phyloP scores from a whole-genome alignment of 2,113 vertebrate species.

The Mixornis gularis region DNA sequence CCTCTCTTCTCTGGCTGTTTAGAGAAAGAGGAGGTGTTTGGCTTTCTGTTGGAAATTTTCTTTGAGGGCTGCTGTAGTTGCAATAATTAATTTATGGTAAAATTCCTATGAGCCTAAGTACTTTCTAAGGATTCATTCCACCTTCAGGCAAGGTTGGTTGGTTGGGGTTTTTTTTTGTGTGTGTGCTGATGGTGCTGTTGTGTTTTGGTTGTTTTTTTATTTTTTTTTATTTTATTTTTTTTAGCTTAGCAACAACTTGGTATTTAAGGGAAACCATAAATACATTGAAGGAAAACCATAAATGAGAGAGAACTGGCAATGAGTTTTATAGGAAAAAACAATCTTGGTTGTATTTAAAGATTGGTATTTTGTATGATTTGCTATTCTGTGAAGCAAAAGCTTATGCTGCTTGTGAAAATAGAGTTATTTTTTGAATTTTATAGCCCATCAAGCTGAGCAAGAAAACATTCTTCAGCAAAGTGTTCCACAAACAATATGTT shows the following conservation, averaged over 20 bases:
- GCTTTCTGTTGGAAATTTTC: background rate
- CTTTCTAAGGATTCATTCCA: background rate
- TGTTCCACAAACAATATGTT: background rate
- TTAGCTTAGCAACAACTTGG: background rate
- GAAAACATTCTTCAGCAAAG: background rate
- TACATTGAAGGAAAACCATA: background rate
- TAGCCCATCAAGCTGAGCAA: background rate
- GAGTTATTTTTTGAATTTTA: background rate
- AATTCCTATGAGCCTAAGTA: background rate
- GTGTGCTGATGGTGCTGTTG: background rate
- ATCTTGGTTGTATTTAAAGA: background rate
- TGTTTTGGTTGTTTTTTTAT: background rate
- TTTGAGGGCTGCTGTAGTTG: background rate
- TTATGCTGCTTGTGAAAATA: background rate
- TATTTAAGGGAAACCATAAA: slow-evolving; percentile 9
- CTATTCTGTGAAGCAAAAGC: background rate
- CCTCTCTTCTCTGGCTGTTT: background rate
- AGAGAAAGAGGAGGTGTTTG: background rate
- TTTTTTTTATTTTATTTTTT: background rate
- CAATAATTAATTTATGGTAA: background rate
- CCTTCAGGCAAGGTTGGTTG: background rate
- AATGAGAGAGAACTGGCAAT: background rate
- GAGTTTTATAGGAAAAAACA: background rate
- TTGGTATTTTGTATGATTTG: background rate
- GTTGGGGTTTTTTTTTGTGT: background rate